A percentile compares a stretch with the other conserved stretches of the same genome.
Conservation (phyloP, 2,888 invertebrate genomes). For the Eurois occulta region DNA sequence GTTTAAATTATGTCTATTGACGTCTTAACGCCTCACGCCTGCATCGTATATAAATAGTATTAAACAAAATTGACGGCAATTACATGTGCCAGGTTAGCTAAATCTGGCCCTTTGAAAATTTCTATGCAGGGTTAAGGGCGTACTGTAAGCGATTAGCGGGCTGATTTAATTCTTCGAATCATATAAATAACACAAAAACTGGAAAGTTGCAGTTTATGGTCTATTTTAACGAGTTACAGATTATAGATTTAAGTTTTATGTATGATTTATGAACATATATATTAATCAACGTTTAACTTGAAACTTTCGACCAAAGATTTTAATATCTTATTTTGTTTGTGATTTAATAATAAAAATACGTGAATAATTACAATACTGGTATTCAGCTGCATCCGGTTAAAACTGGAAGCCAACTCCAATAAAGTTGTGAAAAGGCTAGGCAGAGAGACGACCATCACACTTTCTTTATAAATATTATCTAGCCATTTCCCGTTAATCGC, state of each 20-base stretch:
- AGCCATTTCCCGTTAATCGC: background rate
- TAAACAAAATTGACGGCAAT: slow-evolving; percentile 74
- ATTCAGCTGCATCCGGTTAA: background rate
- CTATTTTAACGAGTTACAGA: background rate
- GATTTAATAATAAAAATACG: background rate
- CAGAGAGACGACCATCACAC: background rate
- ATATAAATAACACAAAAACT: background rate
- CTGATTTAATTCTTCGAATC: background rate
- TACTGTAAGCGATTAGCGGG: slow-evolving; percentile 8
- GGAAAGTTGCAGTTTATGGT: background rate
- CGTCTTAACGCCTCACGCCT: slow-evolving; percentile 62
- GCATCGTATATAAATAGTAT: slow-evolving; percentile 66
- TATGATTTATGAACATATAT: background rate
- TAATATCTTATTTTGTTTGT: background rate
- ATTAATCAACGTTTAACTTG: background rate
- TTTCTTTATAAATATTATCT: background rate
- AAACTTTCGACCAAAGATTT: background rate
- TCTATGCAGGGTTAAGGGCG: slow-evolving; percentile 1
- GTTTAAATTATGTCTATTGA: slow-evolving; percentile 50
- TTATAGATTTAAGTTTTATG: background rate
- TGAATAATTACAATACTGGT: background rate
- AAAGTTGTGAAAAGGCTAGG: background rate
- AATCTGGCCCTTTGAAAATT: slow-evolving; percentile 64
- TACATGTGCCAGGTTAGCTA: slow-evolving; percentile 69
- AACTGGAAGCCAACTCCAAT: background rate